Base-by-base conservation (phyloP, 2,888 invertebrate genomes). In the Lordiphosa fenestrarum region DNA sequence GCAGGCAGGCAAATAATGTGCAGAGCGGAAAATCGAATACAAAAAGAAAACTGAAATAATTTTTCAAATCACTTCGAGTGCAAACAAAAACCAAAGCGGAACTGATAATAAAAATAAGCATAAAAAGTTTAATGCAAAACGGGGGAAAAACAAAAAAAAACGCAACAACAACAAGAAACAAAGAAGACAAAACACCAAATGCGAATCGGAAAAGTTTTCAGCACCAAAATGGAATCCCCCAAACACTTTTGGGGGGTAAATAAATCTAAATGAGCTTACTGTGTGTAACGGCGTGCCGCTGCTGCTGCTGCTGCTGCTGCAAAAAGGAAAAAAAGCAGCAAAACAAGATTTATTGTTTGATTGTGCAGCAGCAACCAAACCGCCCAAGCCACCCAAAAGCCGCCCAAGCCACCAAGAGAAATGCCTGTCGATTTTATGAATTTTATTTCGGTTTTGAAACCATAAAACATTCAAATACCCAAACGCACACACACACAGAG, bases 251-350 rank as follows among this genome's bases (percentile, higher is more conserved):
- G 36, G 33, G 44, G 63, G 66, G 61, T 72, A 61, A 73, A 82
- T 83, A 83, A 83, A 80, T 80, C 77, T 75, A 77, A 77, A 83
- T 80, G 76, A 83, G 83, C 83, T 77, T 77, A 83, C 73, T 70
- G 68, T 62, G 59, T 77, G 71, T 60, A 62, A 64, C 59, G 53
- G 57, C 51, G 46, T 30, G 30, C 30, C 30, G 30, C 30, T 30
- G 10, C 30, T 30, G 30, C 30, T 30, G 30, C 30, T 25, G 25
- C 25, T 6, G n/a, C 41, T 15, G 15, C 15, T 15, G 15, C 15
- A 15, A 35, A 49, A n/a, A n/a, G n/a, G n/a, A n/a, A 19, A 60
- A 52, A 54, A 30, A 10, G 9, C 30, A 30, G 30, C 30, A 23
- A 60, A 53, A 58, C 53, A 61, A 61, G 84, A 80, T 80, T 80